A percentile compares a stretch with the other conserved stretches of the same genome.
Conservation (phyloP, 2,888 invertebrate species). For the Nebria brevicollis region DNA sequence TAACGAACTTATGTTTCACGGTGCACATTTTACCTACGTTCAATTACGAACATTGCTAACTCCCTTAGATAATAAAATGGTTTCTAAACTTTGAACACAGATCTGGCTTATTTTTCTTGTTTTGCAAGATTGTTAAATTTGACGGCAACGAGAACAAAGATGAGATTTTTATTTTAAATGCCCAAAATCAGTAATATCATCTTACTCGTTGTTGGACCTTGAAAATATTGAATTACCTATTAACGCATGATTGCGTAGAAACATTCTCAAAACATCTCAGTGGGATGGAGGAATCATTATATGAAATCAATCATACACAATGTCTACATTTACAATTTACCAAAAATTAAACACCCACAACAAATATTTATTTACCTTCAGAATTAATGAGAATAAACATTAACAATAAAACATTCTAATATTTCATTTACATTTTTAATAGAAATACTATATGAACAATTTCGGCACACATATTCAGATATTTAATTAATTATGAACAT, state of each 20-base stretch:
- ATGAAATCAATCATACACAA: constrained; percentile 1
- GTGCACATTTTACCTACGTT: constrained; percentile 7
- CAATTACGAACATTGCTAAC: background rate
- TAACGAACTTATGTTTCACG: constrained; percentile 4
- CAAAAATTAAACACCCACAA: background rate
- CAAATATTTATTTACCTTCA: background rate
- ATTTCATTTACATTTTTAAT: background rate
- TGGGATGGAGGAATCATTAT: background rate
- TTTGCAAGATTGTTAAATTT: no score
- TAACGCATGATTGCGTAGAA: background rate
- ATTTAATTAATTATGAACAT: no score
- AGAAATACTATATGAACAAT: no score
- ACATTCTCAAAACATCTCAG: background rate
- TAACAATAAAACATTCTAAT: background rate
- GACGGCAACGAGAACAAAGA: no score
- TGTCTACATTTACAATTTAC: background rate
- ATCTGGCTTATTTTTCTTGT: no score
- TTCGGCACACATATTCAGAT: no score
- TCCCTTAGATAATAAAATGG: background rate
- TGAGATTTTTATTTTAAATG: background rate
- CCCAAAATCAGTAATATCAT: background rate
- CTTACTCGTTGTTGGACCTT: background rate
- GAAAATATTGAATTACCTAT: background rate
- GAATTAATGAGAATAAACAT: background rate
- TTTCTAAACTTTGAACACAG: background rate